Evolutionary conservation across 2,888 invertebrate genomes (phyloP), one percentile per base, ranked within the genome.

Genomic region (Cheilosia impressa): DNA sequence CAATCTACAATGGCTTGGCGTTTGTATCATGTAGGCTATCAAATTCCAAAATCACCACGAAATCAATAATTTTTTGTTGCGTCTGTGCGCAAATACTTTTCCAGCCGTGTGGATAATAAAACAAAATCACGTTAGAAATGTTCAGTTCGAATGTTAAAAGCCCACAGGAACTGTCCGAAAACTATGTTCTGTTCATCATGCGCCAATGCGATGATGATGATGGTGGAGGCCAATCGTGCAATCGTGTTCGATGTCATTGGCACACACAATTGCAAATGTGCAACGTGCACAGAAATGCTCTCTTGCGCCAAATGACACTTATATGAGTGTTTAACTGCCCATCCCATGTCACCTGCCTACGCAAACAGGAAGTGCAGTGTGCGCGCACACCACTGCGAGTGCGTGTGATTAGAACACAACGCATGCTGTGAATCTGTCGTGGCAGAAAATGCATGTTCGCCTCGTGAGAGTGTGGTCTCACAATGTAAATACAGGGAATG

Each of bases 291-390:
- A 58, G 38, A 81, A 45, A 57, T 60, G 58, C 53, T 60, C 71
- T 75, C 50, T 58, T 65, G 58, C 69, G 52, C 71, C 80, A 85
- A 85, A 72, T 85, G 85, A 80, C 85, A 85, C 72, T 71, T 75
- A 72, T 80, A 80, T 85, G 80, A 80, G 85, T 85, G 85, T 76
- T 85, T 85, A 80, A 80, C 85, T 85, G 85, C 85, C 85, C 85
- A 85, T 85, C 81, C 85, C 85, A 85, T 85, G 85, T 85, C 85
- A 81, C 85, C 85, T 81, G 76, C 85, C 85, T 85, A 85, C 85
- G 81, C 85, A 81, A 85, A 85, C 85, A 85, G 85, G 85, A 85
- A 81, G 85, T 85, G 52, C 34, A 47, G 47, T 75, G 84, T 55
- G 66, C 41, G 75, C 24, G 19, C 52, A 22, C 22, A 24, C 22